phyloP scores from a whole-genome alignment of 2,888 invertebrate species.

The Anarsia innoxiella region DNA sequence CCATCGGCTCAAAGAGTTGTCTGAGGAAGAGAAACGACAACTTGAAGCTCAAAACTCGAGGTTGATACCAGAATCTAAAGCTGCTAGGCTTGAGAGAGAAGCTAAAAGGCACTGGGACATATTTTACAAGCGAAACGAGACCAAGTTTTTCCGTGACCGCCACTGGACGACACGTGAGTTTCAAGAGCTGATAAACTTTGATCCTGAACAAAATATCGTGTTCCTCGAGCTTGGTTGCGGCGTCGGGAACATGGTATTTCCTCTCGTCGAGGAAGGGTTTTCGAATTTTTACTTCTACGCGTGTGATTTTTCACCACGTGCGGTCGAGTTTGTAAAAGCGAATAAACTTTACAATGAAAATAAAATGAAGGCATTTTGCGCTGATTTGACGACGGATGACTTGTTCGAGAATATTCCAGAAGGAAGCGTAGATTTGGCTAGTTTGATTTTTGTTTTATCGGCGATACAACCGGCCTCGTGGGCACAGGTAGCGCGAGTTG shows the following conservation, averaged over 20 bases:
- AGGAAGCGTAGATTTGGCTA: conserved; percentile 83
- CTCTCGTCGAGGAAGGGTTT: conserved; percentile 86
- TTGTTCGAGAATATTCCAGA: conserved; percentile 73
- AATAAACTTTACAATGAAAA: conserved; percentile 78
- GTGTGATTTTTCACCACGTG: conserved; percentile 95
- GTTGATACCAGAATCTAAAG: conserved; percentile 79
- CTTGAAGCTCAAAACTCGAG: conserved; percentile 80
- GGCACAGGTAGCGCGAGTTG: conserved; percentile 75
- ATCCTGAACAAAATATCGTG: conserved; percentile 71
- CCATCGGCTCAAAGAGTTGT: conserved; percentile 68
- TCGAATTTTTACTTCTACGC: conserved; percentile 82
- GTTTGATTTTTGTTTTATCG: conserved; percentile 96
- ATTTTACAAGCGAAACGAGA: conserved; percentile 96
- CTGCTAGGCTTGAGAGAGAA: conserved; percentile 84
- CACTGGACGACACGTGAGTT: conserved; percentile 99
- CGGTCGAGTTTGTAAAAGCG: conserved; percentile 87
- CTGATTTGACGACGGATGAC: conserved; percentile 85
- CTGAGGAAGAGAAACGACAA: conserved; percentile 75
- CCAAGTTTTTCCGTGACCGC: conserved; percentile 94
- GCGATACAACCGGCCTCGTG: conserved; percentile 94
- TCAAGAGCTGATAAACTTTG: conserved; percentile 80
- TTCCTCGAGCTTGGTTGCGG: conserved; percentile 95
- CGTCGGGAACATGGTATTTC: conserved; percentile 97
- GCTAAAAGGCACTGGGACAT: conserved; percentile 95
- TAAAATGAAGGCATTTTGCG: conserved; percentile 85